Conservation (phyloP, 2,113 vertebrate species). For the Hyla sarda region DNA sequence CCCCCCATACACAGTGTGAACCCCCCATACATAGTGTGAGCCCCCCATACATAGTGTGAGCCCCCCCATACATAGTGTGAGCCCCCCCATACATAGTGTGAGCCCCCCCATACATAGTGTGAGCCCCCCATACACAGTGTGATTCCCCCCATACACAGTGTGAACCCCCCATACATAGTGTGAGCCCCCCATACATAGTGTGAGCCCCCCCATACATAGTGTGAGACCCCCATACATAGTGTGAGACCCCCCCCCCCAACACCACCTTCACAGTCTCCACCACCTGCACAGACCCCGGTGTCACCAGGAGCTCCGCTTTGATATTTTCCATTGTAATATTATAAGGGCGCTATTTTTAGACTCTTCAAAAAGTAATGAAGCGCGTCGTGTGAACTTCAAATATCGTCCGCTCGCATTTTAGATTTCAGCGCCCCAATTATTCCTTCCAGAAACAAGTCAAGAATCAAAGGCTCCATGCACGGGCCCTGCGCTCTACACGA, state of each 20-base stretch:
- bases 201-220: too few species aligned
- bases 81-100: too few species aligned
- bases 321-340: conserved; percentile 19
- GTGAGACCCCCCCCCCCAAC: not conserved
- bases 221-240: not conserved
- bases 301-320: not conserved
- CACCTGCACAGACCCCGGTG: conserved; percentile 1
- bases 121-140: too few species aligned
- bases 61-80: too few species aligned
- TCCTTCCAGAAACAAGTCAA: conserved; percentile 10
- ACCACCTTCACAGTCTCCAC: not conserved
- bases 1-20: too few species aligned
- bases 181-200: too few species aligned
- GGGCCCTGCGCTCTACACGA: not conserved
- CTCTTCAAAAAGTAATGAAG: conserved; percentile 41
- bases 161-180: too few species aligned
- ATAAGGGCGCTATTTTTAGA: conserved; percentile 32
- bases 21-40: too few species aligned
- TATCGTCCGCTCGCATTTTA: not conserved
- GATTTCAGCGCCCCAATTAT: conserved; percentile 43
- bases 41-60: too few species aligned
- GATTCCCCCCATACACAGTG: too few species aligned
- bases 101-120: too few species aligned
- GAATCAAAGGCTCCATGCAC: conserved; percentile 29
- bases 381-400: conserved; percentile 29